Evolutionary conservation across 1,140 invertebrate species (phyloP).

Genomic region (Chironomus tepperi): DNA sequence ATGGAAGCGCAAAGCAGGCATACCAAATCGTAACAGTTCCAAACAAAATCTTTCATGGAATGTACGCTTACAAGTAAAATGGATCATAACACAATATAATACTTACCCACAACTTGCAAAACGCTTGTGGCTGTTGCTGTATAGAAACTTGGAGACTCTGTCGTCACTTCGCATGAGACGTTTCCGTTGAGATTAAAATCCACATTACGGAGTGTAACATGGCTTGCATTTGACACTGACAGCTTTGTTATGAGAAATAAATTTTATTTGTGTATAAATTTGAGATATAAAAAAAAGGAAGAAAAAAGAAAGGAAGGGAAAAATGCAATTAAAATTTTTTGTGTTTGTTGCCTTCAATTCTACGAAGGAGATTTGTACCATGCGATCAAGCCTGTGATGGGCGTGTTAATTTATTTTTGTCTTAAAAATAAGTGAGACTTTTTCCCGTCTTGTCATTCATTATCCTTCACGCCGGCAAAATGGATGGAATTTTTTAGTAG

Average conservation of each 20-base stretch:
- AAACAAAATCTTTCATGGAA: too few species aligned
- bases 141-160: slow-evolving; percentile 56
- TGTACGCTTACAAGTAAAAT: too few species aligned
- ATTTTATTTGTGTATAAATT: not conserved
- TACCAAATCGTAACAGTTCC: too few species aligned
- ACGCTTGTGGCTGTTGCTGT: slow-evolving; percentile 45
- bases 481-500: too few species aligned
- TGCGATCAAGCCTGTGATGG: not conserved
- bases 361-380: not conserved
- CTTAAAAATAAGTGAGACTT: not conserved
- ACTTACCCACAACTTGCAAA: slow-evolving; percentile 45
- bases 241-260: slow-evolving; percentile 38
- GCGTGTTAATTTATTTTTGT: not conserved
- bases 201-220: slow-evolving; percentile 54
- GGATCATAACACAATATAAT: not conserved
- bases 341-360: not conserved
- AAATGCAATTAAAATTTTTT: slow-evolving; percentile 17
- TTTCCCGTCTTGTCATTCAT: not conserved
- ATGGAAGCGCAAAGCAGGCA: too few species aligned
- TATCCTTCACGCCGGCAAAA: too few species aligned
- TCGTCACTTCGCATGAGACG: slow-evolving; percentile 64
- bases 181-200: slow-evolving; percentile 55
- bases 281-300: slow-evolving; percentile 18
- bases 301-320: not conserved
- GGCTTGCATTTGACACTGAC: slow-evolving; percentile 53